Conservation (phyloP, 2,888 invertebrate species). For the Drosophila siamana region DNA sequence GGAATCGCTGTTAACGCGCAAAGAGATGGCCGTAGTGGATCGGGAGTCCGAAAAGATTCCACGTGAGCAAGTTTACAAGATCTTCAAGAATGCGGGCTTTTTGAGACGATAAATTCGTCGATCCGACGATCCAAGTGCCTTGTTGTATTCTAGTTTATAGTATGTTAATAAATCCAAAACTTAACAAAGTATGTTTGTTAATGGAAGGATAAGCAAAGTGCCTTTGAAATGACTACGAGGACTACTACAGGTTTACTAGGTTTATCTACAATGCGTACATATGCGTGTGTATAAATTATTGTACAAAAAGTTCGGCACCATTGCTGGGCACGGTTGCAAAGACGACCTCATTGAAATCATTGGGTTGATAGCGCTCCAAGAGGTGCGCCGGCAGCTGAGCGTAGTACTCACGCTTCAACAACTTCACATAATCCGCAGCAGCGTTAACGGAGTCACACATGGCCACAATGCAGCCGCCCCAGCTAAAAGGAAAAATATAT, state of each 20-base stretch:
- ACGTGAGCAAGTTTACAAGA: constrained; percentile 90
- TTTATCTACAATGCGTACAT: constrained; percentile 42
- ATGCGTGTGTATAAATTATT: constrained; percentile 31
- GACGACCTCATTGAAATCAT: constrained; percentile 86
- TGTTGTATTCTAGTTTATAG: constrained; percentile 72
- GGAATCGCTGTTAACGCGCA: constrained; percentile 91
- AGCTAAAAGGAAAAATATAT: constrained; percentile 86
- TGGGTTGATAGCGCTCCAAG: constrained; percentile 85
- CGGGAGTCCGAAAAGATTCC: constrained; percentile 93
- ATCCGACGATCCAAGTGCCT: constrained; percentile 57
- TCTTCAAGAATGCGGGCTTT: constrained; percentile 90
- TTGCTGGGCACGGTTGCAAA: constrained; percentile 89
- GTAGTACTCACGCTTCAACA: constrained; percentile 90
- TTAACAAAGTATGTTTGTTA: neutral
- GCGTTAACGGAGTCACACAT: constrained; percentile 86
- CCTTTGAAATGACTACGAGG: neutral
- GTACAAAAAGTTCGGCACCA: constrained; percentile 82
- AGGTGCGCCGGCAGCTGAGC: constrained; percentile 85
- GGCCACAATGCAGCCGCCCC: constrained; percentile 99
- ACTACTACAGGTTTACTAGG: constrained; percentile 35
- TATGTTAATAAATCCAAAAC: constrained; percentile 60
- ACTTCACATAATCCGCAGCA: constrained; percentile 89
- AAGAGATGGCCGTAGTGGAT: constrained; percentile 91
- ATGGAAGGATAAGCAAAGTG: neutral
- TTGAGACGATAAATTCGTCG: constrained; percentile 83